phyloP scores from a whole-genome alignment of 2,888 invertebrate species.

The Cosmia pyralina region DNA sequence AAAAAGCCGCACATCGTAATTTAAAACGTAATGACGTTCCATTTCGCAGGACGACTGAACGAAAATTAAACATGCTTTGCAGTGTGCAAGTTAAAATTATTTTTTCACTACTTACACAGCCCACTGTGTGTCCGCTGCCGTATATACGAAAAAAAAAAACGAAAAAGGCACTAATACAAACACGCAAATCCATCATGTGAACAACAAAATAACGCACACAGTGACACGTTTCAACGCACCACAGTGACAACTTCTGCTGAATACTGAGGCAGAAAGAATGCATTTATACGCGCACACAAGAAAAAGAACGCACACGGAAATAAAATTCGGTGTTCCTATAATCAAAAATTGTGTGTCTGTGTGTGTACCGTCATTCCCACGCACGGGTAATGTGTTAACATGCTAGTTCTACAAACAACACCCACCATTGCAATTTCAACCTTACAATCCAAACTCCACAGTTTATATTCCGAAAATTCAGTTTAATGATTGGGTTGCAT shows the following conservation, averaged over 20 bases:
- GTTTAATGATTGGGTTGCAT: constrained; percentile 88
- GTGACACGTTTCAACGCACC: constrained; percentile 68
- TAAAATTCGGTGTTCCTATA: constrained; percentile 88
- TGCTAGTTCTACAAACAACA: constrained; percentile 83
- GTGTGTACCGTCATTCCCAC: constrained; percentile 82
- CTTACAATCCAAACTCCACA: constrained; percentile 57
- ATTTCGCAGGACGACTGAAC: constrained; percentile 88
- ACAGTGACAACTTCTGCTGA: constrained; percentile 66
- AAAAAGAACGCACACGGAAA: constrained; percentile 72
- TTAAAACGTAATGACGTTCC: constrained; percentile 90
- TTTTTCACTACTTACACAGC: constrained; percentile 86
- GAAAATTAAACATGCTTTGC: constrained; percentile 89
- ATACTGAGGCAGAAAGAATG: constrained; percentile 79
- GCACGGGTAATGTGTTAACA: constrained; percentile 85
- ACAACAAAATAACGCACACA: constrained; percentile 84
- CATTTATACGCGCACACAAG: constrained; percentile 76
- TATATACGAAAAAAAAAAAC: constrained; percentile 78
- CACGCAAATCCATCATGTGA: constrained; percentile 87
- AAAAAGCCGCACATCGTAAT: constrained; percentile 87
- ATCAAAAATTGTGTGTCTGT: constrained; percentile 81
- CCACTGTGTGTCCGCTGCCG: constrained; percentile 81
- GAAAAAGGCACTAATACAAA: constrained; percentile 87
- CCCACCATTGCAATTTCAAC: constrained; percentile 67
- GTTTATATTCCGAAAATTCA: constrained; percentile 60
- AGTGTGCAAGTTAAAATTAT: constrained; percentile 90